These are phyloP conservation scores for Achroia grisella DNA, from an alignment of 1,140 invertebrate species.

Conservation along the genomic window DNA sequence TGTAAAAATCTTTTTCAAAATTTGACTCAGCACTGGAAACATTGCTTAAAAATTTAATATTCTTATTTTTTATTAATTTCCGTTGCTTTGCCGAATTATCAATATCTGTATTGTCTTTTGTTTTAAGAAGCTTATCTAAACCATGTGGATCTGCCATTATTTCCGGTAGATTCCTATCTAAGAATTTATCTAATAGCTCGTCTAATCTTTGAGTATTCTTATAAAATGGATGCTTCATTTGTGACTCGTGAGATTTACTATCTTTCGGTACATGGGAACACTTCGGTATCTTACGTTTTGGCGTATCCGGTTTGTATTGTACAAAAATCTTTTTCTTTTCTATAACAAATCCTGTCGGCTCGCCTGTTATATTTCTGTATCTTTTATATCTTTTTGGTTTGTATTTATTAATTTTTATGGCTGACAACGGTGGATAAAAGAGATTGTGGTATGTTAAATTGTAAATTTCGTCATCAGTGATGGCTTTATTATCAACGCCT, in stretches of 20 bases:
- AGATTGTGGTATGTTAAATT: no score
- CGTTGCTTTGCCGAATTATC: no score
- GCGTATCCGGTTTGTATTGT: constrained; percentile 21
- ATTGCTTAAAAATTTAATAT: no score
- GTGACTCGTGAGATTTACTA: constrained; percentile 29
- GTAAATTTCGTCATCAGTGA: not conserved
- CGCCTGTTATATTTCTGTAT: not conserved
- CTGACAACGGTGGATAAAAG: no score
- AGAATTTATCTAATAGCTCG: constrained; percentile 30
- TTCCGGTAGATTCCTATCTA: constrained; percentile 19
- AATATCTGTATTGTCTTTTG: no score
- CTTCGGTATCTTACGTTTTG: constrained; percentile 29
- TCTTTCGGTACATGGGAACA: constrained; percentile 37
- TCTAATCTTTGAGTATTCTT: constrained; percentile 41
- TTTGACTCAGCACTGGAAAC: no score
- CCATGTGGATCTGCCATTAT: constrained; percentile 18
- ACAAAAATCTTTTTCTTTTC: constrained; percentile 33
- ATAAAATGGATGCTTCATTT: constrained; percentile 45
- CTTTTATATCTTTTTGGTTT: constrained; percentile 12
- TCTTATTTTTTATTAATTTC: no score
- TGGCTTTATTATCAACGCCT: not conserved
- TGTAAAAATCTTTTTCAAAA: no score
- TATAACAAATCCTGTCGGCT: constrained; percentile 27
- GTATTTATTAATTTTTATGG: not conserved
- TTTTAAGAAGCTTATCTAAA: constrained; percentile 2